These are phyloP conservation scores for Clarias fuscus DNA, from an alignment of 2,797 vertebrate species.

Conservation along the genomic window DNA sequence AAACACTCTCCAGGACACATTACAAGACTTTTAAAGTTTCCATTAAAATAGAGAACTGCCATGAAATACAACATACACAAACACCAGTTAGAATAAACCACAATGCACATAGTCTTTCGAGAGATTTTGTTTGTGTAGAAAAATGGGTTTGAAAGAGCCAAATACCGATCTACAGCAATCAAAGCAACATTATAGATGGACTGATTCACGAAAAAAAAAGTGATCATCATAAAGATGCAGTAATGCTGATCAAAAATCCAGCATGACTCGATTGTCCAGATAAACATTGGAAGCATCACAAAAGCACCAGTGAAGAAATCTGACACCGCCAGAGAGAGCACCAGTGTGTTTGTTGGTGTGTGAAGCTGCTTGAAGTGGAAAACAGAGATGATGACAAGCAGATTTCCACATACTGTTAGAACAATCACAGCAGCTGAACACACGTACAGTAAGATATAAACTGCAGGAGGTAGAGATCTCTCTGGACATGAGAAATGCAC, in stretches of 20 bases:
- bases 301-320: too few species aligned
- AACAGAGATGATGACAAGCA: too few species aligned
- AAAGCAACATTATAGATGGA: conserved; percentile 44
- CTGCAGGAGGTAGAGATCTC: too few species aligned
- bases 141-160: conserved; percentile 45
- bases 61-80: background rate
- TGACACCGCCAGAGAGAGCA: too few species aligned
- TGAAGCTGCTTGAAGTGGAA: too few species aligned
- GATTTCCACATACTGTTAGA: too few species aligned
- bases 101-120: background rate
- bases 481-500: too few species aligned
- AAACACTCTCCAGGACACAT: conserved; percentile 2
- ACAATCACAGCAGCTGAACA: too few species aligned
- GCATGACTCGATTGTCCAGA: too few species aligned
- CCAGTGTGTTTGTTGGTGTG: too few species aligned
- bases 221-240: background rate
- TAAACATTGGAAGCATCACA: too few species aligned
- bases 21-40: background rate
- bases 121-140: conserved; percentile 29
- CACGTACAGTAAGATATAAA: too few species aligned
- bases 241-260: background rate
- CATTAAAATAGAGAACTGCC: background rate
- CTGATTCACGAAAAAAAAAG: background rate
- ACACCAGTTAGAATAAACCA: background rate
- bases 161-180: conserved; percentile 42